Base-by-base conservation (phyloP, 1,140 invertebrate genomes). In the Proales similis region DNA sequence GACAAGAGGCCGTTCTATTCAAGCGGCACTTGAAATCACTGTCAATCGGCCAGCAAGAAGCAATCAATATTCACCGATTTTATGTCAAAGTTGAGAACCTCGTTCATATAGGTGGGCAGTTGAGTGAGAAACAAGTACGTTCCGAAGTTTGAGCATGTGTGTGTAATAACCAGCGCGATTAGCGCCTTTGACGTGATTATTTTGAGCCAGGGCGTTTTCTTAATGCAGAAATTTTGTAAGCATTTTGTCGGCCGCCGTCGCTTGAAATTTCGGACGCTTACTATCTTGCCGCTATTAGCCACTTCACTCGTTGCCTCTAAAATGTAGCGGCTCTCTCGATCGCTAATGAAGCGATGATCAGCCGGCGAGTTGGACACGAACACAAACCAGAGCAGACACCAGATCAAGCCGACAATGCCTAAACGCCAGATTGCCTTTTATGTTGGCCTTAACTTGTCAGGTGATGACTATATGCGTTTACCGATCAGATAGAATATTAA, bases 81-180 rank as follows among this genome's bases (percentile, higher is more conserved):
- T 12, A 77, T 74, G 53, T 75, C 70, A 57, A 75, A 70, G 48
- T 73, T 68, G 5, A 77, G 68, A 1, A 77, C 74, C 60, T 76
- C 73, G 30, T 68, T 75, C 64, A 75, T 68, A 67, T 74, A 77
- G 5, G 69, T 73, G 27, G 75, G 75, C 29, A 76, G 74, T 63
- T 71, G 72, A 7, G 74, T 76, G 3, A 76, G 67, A 5, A 95
- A 83, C 3, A 87, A 92, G 76, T 94, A 94, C 77, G 90, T 93
- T 0, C 88, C 87, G 78, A 90, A 96, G 62, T 94, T 90, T 63
- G 88, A 88, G 53, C 86, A 83, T 30, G 84, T 86, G 71, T 95
- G 90, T 0, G 87, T 87, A 17, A 90, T 74, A 47, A 94, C 81
- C 69, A 94, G 89, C 1, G 90, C 89, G 87, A 87, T 92, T 2